Evolutionary conservation across 2,888 invertebrate species (phyloP).

Genomic region (Homarus gammarus): DNA sequence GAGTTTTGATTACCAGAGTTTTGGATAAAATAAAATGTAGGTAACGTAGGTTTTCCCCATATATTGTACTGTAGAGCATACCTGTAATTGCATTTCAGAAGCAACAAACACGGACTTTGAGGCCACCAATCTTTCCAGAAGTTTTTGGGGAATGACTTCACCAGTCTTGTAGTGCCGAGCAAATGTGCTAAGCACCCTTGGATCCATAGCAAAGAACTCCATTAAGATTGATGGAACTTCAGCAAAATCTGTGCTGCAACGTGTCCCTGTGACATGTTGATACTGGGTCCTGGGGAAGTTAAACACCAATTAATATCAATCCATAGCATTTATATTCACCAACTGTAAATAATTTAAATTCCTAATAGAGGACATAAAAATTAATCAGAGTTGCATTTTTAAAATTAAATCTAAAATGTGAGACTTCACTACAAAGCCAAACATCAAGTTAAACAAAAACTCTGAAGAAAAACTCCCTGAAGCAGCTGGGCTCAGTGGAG

Average conservation of each 20-base stretch:
- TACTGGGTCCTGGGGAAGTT: slow-evolving; percentile 84
- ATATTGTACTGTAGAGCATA: slow-evolving; percentile 75
- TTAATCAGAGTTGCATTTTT: too few relatives aligned
- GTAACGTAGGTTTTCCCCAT: too few relatives aligned
- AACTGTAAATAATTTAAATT: too few relatives aligned
- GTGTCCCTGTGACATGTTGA: slow-evolving; percentile 98
- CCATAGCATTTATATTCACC: background rate
- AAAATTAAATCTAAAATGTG: too few relatives aligned
- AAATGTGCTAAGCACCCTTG: slow-evolving; percentile 89
- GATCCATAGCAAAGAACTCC: slow-evolving; percentile 97
- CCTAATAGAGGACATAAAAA: too few relatives aligned
- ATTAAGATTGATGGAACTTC: slow-evolving; percentile 99
- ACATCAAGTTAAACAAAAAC: too few relatives aligned
- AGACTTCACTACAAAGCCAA: too few relatives aligned
- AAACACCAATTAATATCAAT: background rate
- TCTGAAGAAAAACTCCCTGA: too few relatives aligned
- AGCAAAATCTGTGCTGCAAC: slow-evolving; percentile 98
- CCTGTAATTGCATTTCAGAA: slow-evolving; percentile 92
- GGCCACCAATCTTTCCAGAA: slow-evolving; percentile 89
- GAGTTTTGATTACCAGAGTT: too few relatives aligned
- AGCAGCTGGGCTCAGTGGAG: too few relatives aligned
- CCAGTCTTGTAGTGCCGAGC: slow-evolving; percentile 95
- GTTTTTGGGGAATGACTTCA: slow-evolving; percentile 88
- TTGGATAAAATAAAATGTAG: too few relatives aligned
- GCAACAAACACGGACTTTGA: slow-evolving; percentile 93